These are phyloP conservation scores for Drosophila mauritiana DNA, from an alignment of 1,140 invertebrate genomes.

Conservation along the genomic window DNA sequence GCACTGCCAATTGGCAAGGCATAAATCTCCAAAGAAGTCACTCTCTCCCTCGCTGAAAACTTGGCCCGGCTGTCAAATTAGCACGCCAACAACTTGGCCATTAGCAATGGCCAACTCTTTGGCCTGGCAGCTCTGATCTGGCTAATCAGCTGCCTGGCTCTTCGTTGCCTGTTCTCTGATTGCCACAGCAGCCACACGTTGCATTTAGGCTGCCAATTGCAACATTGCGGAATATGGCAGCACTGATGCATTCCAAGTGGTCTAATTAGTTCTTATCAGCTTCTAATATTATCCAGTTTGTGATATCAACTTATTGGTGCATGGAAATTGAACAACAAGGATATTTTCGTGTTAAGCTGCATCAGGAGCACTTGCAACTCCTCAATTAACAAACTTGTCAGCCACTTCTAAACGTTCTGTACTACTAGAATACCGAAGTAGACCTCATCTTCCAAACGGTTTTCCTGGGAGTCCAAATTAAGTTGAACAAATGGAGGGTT, in stretches of 20 bases:
- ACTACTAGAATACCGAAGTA: not conserved
- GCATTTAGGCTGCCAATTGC: not conserved
- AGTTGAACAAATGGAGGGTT: constrained; percentile 42
- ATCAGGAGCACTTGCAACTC: constrained; percentile 3
- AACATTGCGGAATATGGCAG: constrained; percentile 16
- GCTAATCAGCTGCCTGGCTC: constrained; percentile 41
- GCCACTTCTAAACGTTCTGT: constrained; percentile 1
- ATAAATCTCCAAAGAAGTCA: constrained; percentile 61
- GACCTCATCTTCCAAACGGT: constrained; percentile 20
- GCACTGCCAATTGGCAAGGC: constrained; percentile 69
- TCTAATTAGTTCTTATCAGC: constrained; percentile 34
- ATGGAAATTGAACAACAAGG: too few relatives aligned
- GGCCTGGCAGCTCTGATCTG: constrained; percentile 35
- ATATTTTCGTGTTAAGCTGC: not conserved
- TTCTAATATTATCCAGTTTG: not conserved
- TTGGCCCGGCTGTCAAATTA: constrained; percentile 67
- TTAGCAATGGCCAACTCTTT: constrained; percentile 30
- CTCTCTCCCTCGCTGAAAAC: constrained; percentile 23
- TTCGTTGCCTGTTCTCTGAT: not conserved
- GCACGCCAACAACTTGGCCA: constrained; percentile 55
- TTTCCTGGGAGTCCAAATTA: constrained; percentile 46
- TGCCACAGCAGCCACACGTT: constrained; percentile 4
- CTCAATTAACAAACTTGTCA: not conserved
- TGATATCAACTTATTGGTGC: too few relatives aligned
- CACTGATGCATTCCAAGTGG: constrained; percentile 17